Percentiles rank a stretch among this genome's conserved stretches.
These are phyloP conservation scores for Hypomecis atomaria DNA, from an alignment of 2,888 invertebrate species.

Conservation along the genomic window DNA sequence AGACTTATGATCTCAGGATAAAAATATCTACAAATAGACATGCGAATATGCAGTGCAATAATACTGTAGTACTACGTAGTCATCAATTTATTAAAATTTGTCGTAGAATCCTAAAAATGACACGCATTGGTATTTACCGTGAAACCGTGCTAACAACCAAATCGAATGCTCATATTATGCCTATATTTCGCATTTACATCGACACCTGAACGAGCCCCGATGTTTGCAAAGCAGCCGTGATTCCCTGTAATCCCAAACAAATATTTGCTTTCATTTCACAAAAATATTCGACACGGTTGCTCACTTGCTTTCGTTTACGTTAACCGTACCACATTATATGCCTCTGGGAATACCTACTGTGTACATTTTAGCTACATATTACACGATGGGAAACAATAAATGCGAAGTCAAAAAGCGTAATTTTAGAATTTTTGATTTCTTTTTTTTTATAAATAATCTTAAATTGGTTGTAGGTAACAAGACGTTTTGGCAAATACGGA, in stretches of 20 bases:
- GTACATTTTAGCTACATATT: slow-evolving; percentile 26
- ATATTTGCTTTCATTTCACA: slow-evolving; percentile 59
- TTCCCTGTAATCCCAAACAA: slow-evolving; percentile 60
- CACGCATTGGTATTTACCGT: slow-evolving; percentile 4
- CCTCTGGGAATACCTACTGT: slow-evolving; percentile 13
- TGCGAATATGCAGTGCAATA: too few species aligned
- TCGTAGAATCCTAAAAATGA: not conserved
- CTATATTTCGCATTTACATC: slow-evolving; percentile 31
- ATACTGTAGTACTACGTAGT: too few species aligned
- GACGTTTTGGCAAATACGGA: slow-evolving; percentile 1
- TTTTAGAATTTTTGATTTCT: slow-evolving; percentile 1
- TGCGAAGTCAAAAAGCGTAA: slow-evolving; percentile 3
- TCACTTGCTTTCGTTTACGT: slow-evolving; percentile 37
- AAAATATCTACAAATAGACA: too few species aligned
- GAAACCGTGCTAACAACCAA: slow-evolving; percentile 12
- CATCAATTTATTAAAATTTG: not conserved
- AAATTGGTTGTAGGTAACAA: slow-evolving; percentile 2
- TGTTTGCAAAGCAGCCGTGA: slow-evolving; percentile 53
- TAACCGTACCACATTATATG: slow-evolving; percentile 21
- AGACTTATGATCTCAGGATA: too few species aligned
- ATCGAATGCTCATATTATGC: slow-evolving; percentile 25
- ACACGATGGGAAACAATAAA: slow-evolving; percentile 17
- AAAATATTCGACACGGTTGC: slow-evolving; percentile 47
- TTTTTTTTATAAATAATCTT: slow-evolving; percentile 8
- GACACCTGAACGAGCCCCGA: slow-evolving; percentile 41